Base-by-base conservation (phyloP, 2,113 vertebrate species). In the Dermatemys mawii region DNA sequence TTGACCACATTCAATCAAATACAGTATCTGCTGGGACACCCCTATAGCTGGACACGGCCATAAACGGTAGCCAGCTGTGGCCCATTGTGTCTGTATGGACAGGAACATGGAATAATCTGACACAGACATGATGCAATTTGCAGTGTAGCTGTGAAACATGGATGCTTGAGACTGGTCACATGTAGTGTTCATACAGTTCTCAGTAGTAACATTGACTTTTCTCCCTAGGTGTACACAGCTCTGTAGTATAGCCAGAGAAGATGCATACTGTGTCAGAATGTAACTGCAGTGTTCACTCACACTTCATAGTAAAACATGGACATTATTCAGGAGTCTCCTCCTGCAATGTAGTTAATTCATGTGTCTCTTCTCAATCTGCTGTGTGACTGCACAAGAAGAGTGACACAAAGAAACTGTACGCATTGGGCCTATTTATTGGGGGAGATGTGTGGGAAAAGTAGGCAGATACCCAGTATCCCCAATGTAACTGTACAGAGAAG, bases 201-300 rank as follows among this genome's bases (percentile, higher is more conserved):
- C 44, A 83, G 78, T 13, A 88, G 49, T 38, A 86, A 73, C 21
- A 73, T 1, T 17, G 44, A 48, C 11, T 12, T 1, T 48, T 17
- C 60, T 86, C 53, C 16, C 54, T 29, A 21, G 6, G 50, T 5
- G 24, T 73, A 73, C 54, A 78, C 78, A 75, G 80, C 53, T 78
- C 6, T 24, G 70, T 27, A 29, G 32, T 2, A 26, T 2, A 86
- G 26, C 49, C 8, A 78, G 0, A 44, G 48, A 53, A 67, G 35
- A 50, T 12, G 14, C 24, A 57, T 1, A 0, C 9, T 44, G 57
- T 0, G 49, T 48, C 67, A 60, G 67, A 38, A 16, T 21, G 13
- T 7, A 27, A 38, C 26, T 22, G 12, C 3, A 24, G 63, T 0
- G 0, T 70, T 22, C 82, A 24, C 1, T 0, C 38, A 60, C 1